These are phyloP conservation scores for Craniophora ligustri DNA, from an alignment of 2,888 invertebrate genomes.

Conservation along the genomic window DNA sequence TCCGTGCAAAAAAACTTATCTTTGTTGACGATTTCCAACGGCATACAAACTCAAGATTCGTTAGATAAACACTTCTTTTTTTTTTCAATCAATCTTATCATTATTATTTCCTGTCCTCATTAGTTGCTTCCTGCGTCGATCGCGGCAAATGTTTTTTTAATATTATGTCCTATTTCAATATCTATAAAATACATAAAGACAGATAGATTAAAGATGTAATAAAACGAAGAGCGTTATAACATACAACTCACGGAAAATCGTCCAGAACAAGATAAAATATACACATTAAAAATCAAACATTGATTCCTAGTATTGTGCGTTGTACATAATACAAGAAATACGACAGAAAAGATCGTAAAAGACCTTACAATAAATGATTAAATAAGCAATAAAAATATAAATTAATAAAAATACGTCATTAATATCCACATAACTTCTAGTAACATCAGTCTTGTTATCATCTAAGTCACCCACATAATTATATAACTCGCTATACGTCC, in stretches of 20 bases:
- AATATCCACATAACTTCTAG: too few relatives aligned
- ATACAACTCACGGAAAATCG: too few relatives aligned
- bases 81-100: conserved; percentile 36
- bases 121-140: conserved; percentile 27
- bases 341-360: too few relatives aligned
- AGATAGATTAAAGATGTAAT: background rate
- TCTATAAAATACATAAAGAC: background rate
- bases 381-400: too few relatives aligned
- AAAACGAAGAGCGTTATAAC: background rate
- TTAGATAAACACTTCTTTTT: conserved; percentile 35
- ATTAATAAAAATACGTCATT: too few relatives aligned
- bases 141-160: conserved; percentile 3
- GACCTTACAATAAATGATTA: too few relatives aligned
- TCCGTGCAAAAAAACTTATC: conserved; percentile 48
- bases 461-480: background rate
- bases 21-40: conserved; percentile 51
- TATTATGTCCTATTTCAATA: background rate
- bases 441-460: background rate
- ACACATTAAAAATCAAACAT: too few relatives aligned
- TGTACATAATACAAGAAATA: too few relatives aligned
- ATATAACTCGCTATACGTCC: background rate
- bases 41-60: conserved; percentile 26
- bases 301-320: too few relatives aligned
- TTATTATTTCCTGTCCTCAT: conserved; percentile 36
- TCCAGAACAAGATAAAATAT: too few relatives aligned